phyloP scores from a whole-genome alignment of 2,797 vertebrate species.

The Garrulus glandarius region DNA sequence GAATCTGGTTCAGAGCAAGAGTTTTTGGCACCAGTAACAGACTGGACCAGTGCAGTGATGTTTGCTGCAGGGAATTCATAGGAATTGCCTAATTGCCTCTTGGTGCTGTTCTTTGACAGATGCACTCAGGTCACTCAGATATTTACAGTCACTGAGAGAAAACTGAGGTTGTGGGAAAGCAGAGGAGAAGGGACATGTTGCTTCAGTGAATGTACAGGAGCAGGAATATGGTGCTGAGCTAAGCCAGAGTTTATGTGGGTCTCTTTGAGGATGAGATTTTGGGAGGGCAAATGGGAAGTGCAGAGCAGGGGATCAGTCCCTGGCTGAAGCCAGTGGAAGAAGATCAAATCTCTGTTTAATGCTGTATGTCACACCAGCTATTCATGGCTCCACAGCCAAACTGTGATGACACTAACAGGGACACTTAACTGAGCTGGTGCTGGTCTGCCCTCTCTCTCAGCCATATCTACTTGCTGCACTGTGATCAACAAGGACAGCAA shows the following conservation, averaged over 20 bases:
- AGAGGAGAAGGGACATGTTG: background rate
- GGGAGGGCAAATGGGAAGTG: background rate
- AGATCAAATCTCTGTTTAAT: background rate
- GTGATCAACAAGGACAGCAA: background rate
- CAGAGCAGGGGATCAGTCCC: background rate
- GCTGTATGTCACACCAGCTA: background rate
- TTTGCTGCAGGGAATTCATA: background rate
- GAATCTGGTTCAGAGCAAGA: background rate
- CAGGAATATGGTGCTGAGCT: background rate
- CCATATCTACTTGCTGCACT: background rate
- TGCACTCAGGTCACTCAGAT: rapidly evolving
- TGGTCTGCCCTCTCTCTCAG: background rate
- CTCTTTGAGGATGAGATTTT: background rate
- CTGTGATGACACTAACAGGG: background rate
- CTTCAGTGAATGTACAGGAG: background rate
- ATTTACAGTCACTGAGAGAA: background rate
- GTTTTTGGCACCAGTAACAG: background rate
- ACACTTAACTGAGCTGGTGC: background rate
- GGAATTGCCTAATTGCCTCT: background rate
- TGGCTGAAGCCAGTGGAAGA: background rate
- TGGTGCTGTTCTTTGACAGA: background rate
- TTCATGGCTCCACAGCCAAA: background rate
- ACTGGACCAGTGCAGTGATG: background rate
- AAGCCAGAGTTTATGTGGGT: background rate
- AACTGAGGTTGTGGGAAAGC: background rate